Percentiles rank a stretch among this genome's conserved stretches.
Evolutionary conservation across 2,113 vertebrate genomes (phyloP).

Genomic region (Psammodynastes pulverulentus): DNA sequence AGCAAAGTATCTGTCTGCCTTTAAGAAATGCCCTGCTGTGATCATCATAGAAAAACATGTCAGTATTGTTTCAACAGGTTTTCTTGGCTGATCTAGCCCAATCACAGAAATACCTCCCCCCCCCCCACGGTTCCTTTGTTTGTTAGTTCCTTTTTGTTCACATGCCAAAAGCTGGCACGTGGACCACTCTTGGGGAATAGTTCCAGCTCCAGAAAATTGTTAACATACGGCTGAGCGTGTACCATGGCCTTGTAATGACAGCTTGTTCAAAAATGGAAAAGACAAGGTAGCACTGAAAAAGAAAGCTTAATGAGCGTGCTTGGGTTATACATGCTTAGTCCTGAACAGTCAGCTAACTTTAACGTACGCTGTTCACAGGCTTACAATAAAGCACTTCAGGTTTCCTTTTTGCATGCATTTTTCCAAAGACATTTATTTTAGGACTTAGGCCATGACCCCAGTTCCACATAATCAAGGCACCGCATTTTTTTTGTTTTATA

Average conservation of each 20-base stretch:
- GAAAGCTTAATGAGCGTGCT: slow-evolving; percentile 33
- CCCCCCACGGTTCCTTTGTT: slow-evolving; percentile 26
- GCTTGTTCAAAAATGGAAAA: slow-evolving; percentile 62
- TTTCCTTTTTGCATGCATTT: neutral
- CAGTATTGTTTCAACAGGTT: slow-evolving; percentile 10
- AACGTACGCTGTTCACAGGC: neutral
- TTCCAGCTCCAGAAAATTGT: slow-evolving; percentile 66
- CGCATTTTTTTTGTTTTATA: neutral
- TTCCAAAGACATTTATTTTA: neutral
- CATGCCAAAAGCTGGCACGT: slow-evolving; percentile 56
- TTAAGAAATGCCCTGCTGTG: slow-evolving; percentile 34
- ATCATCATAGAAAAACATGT: neutral
- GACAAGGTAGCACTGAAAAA: slow-evolving; percentile 40
- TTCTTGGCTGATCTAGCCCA: neutral
- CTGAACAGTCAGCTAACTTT: neutral
- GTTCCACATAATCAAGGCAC: neutral
- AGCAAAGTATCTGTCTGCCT: slow-evolving; percentile 3
- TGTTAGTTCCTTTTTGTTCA: slow-evolving; percentile 42
- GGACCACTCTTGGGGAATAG: slow-evolving; percentile 61
- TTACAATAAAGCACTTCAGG: neutral
- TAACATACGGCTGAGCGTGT: slow-evolving; percentile 70
- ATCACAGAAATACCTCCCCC: slow-evolving; percentile 32
- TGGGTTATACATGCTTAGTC: slow-evolving; percentile 8
- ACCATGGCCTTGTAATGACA: slow-evolving; percentile 69
- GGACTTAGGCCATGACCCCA: neutral